Evolutionary conservation across 2,797 vertebrate genomes (phyloP).

Genomic region (Poecilia wingei): DNA sequence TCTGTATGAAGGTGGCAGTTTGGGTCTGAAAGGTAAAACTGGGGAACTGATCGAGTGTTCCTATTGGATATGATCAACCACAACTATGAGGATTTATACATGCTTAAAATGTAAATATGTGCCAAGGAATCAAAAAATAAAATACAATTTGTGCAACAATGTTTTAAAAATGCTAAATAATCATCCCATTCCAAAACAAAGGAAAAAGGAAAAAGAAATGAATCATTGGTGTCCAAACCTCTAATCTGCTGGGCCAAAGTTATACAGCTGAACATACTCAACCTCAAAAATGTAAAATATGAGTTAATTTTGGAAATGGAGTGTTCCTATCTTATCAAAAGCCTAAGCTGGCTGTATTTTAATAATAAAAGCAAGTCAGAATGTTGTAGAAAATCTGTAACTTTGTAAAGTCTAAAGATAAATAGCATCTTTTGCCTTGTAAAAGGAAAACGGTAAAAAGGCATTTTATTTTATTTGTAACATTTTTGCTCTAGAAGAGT

Average conservation of each 20-base stretch:
- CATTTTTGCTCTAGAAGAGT: not conserved
- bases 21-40: not conserved
- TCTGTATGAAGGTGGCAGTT: not conserved
- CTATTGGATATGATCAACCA: not conserved
- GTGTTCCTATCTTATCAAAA: not conserved
- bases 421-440: not conserved
- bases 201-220: not conserved
- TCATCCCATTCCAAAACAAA: not conserved
- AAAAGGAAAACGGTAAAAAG: not conserved
- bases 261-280: not conserved
- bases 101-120: not conserved
- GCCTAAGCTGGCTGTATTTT: not conserved
- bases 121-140: not conserved
- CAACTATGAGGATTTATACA: not conserved
- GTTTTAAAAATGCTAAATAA: not conserved
- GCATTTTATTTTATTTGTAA: not conserved
- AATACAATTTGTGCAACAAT: not conserved
- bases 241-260: not conserved
- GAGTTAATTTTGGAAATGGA: not conserved
- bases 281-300: not conserved
- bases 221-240: not conserved
- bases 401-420: not conserved
- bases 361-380: not conserved
- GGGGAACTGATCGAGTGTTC: not conserved
- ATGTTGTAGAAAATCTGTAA: not conserved